Percentiles rank a stretch among this genome's conserved stretches.
phyloP scores from a whole-genome alignment of 2,888 invertebrate species.

The Drosophila robusta region DNA sequence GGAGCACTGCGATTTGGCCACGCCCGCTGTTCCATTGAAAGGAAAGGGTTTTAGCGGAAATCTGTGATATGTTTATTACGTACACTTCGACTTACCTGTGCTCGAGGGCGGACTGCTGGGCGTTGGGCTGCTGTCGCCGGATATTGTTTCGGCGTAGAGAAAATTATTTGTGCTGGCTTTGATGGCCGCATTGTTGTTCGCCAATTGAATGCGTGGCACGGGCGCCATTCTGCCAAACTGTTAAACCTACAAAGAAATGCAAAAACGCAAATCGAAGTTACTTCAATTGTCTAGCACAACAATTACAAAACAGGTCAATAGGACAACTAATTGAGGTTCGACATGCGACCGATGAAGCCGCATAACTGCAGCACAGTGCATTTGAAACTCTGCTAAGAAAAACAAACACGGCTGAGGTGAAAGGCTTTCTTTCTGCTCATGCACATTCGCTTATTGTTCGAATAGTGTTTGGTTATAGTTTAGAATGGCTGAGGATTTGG shows the following conservation, averaged over 20 bases:
- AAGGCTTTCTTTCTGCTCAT: constrained; percentile 11
- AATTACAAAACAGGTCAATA: constrained; percentile 58
- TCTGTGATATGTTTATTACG: constrained; percentile 5
- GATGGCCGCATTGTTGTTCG: constrained; percentile 55
- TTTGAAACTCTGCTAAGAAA: constrained; percentile 15
- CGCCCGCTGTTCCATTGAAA: constrained; percentile 64
- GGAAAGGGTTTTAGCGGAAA: background rate
- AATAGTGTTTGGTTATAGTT: background rate
- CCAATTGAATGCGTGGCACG: constrained; percentile 78
- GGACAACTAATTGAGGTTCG: constrained; percentile 43
- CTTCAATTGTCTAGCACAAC: constrained; percentile 15
- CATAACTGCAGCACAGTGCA: constrained; percentile 31
- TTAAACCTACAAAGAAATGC: constrained; percentile 23
- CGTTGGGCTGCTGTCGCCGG: constrained; percentile 84
- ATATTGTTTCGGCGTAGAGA: constrained; percentile 76
- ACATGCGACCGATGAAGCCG: constrained; percentile 52
- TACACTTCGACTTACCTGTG: constrained; percentile 75
- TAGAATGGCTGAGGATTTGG: background rate
- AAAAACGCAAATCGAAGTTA: constrained; percentile 16
- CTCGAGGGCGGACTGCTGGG: constrained; percentile 85
- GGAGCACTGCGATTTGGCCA: constrained; percentile 85
- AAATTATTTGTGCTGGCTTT: constrained; percentile 67
- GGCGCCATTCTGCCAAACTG: constrained; percentile 76
- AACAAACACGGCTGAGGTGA: background rate
- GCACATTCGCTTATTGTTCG: background rate